Base-by-base conservation (phyloP, 2,797 vertebrate species). In the Pangasius krempfi region DNA sequence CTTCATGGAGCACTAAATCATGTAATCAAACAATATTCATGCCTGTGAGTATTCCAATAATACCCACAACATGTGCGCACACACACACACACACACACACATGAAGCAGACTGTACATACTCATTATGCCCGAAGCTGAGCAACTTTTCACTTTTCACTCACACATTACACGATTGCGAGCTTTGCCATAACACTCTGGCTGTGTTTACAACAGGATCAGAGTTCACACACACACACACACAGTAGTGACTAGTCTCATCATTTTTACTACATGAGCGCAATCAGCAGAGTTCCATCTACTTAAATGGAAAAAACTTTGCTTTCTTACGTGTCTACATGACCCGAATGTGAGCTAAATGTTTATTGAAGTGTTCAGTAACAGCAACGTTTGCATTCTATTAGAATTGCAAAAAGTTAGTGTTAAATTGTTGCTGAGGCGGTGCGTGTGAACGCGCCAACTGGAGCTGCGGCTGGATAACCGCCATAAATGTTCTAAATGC, bases 401-500 rank as follows among this genome's bases (percentile, higher is more conserved):
- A 52, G 44, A 66, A 37, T 20, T 64, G 44, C 50, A 78, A 82
- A 75, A 64, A 68, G 82, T 85, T 68, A 30, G 60, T 33, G 10
- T 40, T 54, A 76, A 76, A 88, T 56, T 40, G 47, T 54, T 82
- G 79, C 79, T 60, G 54, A 72, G 68, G 25, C 40, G 30, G 37
- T 37, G 9, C 13, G 10, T n/a, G 33, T 72, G 47, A 64, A 37
- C 30, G 16, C 6, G 7, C 30, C 70, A 37, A 18, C 27, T 27
- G 44, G 44, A 85, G 72, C 47, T 30, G 82, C 2, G 13, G 70
- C 60, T 78, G 87, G 84, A 78, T 66, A 76, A 66, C 87, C 27
- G 47, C 72, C 58, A 78, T 78, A 68, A 88, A 85, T 47, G 73
- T 40, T 78, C 70, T 13, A 64, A 76, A 88, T 78, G 81, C 12